Evolutionary conservation across 1,140 invertebrate genomes (phyloP), one percentile per base, ranked within the genome.

Genomic region (Trypoxylus dichotomus): DNA sequence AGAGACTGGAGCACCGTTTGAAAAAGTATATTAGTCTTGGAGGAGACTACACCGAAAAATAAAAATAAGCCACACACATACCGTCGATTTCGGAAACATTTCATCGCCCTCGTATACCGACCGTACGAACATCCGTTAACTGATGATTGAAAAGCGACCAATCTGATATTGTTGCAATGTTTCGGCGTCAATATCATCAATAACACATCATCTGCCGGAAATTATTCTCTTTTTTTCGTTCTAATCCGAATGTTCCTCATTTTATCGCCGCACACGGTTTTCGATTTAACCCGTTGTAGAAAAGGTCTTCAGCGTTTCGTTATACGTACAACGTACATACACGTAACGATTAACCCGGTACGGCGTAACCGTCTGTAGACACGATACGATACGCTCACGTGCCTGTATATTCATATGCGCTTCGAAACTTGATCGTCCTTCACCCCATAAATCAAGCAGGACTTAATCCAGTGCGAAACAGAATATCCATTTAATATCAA

Each of bases 401-500:
- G 15, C 47, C 1, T 8, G 32, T 8, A 5, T 37, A 37, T 15
- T 13, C 3, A 19, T 54, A 54, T n/a, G 47, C 15, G 47, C n/a
- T n/a, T n/a, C n/a, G 6, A 6, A n/a, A n/a, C 47, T 54, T n/a
- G 47, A 19, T 54, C 47, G 47, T 54, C 47, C 47, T 54, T 54
- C 47, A 54, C 47, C 47, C 47, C n/a, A 54, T 54, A 54, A 54
- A 54, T 54, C 47, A 54, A 54, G 1, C 10, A 15, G 19, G 47
- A 54, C 47, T 54, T 54, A 54, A 54, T 54, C 47, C 47, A 19
- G 47, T 19, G 19, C 47, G 47, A 54, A 54, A 54, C 47, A 54
- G 47, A 54, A 54, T 54, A 54, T 54, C 47, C 47, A 54, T 54
- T 54, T 54, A 54, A 54, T 54, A 54, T 54, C 47, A 54, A 54